Conservation (phyloP, 1,140 invertebrate genomes). For the Hycleus phaleratus region DNA sequence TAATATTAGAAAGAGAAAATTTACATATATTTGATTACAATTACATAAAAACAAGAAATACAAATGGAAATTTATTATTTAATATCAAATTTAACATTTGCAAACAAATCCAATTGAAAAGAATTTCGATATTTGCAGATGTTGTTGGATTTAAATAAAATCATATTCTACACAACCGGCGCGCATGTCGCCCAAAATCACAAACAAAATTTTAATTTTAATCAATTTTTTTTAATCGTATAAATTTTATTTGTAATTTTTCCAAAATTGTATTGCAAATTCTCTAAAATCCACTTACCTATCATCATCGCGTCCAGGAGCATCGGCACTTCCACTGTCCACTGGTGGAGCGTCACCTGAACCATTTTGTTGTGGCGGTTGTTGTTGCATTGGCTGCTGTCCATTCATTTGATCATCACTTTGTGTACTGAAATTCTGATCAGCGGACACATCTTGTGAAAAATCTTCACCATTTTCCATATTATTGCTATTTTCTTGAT, state of each 20-base stretch:
- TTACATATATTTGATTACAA: conserved; percentile 13
- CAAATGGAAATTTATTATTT: conserved; percentile 4
- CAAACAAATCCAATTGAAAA: neutral
- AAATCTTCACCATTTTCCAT: conserved; percentile 54
- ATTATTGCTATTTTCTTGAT: conserved; percentile 31
- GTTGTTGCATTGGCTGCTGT: conserved; percentile 33
- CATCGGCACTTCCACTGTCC: conserved; percentile 55
- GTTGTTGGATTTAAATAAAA: conserved; percentile 26
- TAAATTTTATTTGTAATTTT: conserved; percentile 1
- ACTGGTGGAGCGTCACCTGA: conserved; percentile 53
- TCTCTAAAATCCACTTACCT: conserved; percentile 46
- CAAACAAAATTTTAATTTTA: no score
- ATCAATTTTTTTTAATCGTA: neutral
- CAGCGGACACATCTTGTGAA: conserved; percentile 55
- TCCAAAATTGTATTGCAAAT: neutral
- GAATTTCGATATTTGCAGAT: conserved; percentile 18
- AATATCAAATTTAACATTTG: conserved; percentile 11
- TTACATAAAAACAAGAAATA: conserved; percentile 8
- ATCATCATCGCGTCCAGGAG: conserved; percentile 63
- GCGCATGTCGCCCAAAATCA: neutral
- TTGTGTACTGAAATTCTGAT: conserved; percentile 33
- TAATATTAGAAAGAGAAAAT: conserved; percentile 11
- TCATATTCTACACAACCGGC: neutral
- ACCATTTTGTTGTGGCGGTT: conserved; percentile 49
- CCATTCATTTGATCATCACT: conserved; percentile 51